Evolutionary conservation across 2,888 invertebrate species (phyloP).

Genomic region (Microctonus aethiopoides): DNA sequence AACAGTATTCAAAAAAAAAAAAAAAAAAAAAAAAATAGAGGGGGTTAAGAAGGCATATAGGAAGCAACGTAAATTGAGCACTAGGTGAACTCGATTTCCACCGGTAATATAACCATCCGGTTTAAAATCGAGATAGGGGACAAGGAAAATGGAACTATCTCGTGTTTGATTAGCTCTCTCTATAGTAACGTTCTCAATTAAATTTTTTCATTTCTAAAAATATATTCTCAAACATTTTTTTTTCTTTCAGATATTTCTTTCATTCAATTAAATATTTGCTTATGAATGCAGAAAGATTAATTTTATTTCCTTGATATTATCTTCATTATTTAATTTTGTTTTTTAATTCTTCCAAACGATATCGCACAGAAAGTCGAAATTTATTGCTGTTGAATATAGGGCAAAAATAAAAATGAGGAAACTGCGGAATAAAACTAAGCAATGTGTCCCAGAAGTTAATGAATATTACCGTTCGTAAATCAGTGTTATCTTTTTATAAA

Average conservation of each 20-base stretch:
- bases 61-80: conserved; percentile 65
- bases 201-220: background rate
- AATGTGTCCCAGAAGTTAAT: conserved; percentile 38
- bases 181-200: conserved; percentile 29
- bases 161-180: conserved; percentile 45
- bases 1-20: conserved; percentile 22
- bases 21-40: conserved; percentile 36
- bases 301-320: too few relatives aligned
- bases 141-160: conserved; percentile 29
- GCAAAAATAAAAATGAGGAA: conserved; percentile 5
- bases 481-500: conserved; percentile 46
- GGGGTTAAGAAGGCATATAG: conserved; percentile 65
- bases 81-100: conserved; percentile 64
- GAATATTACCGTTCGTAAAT: conserved; percentile 45
- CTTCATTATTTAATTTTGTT: too few relatives aligned
- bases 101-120: conserved; percentile 63
- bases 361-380: background rate
- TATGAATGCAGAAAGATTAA: background rate
- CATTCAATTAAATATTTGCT: too few relatives aligned
- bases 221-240: background rate
- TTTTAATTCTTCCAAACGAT: conserved; percentile 5
- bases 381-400: background rate
- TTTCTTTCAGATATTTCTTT: too few relatives aligned
- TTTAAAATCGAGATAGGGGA: conserved; percentile 46
- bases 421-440: conserved; percentile 8